phyloP scores from a whole-genome alignment of 2,113 vertebrate species.

The Callopanchax toddi region DNA sequence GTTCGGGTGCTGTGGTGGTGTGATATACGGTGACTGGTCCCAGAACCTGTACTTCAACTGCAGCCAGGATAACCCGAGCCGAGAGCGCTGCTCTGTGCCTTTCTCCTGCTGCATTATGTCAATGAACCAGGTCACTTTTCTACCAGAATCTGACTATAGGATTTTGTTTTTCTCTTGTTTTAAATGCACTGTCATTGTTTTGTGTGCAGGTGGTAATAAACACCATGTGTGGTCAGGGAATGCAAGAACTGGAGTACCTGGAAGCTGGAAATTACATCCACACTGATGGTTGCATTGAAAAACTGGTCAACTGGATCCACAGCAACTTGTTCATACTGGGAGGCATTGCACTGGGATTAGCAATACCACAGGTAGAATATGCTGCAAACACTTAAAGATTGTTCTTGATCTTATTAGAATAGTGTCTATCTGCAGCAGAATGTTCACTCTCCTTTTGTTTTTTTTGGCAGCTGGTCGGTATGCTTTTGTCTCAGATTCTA shows the following conservation, averaged over 20 bases:
- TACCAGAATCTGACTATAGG: no score
- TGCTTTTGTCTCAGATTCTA: slow-evolving; percentile 90
- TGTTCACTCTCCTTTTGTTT: slow-evolving; percentile 15
- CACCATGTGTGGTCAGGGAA: slow-evolving; percentile 91
- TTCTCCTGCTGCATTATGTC: slow-evolving; percentile 86
- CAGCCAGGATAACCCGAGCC: slow-evolving; percentile 81
- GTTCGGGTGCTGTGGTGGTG: slow-evolving; percentile 90
- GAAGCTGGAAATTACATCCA: slow-evolving; percentile 83
- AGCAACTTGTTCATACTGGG: slow-evolving; percentile 92
- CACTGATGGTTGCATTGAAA: slow-evolving; percentile 93
- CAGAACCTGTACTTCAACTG: slow-evolving; percentile 93
- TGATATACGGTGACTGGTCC: slow-evolving; percentile 89
- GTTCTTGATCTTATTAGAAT: no score
- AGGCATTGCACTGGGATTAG: slow-evolving; percentile 87
- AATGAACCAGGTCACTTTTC: slow-evolving; percentile 71
- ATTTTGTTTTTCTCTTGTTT: background rate
- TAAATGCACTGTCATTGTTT: background rate
- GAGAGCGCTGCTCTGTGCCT: slow-evolving; percentile 90
- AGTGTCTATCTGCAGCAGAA: background rate
- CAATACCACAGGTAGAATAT: slow-evolving; percentile 86
- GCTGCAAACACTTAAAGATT: no score
- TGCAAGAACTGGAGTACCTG: slow-evolving; percentile 80
- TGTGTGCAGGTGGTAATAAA: slow-evolving; percentile 86
- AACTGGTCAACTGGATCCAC: slow-evolving; percentile 91
- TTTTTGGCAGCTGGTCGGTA: slow-evolving; percentile 87